phyloP scores from a whole-genome alignment of 2,888 invertebrate genomes.

The Ophioninae sp. region DNA sequence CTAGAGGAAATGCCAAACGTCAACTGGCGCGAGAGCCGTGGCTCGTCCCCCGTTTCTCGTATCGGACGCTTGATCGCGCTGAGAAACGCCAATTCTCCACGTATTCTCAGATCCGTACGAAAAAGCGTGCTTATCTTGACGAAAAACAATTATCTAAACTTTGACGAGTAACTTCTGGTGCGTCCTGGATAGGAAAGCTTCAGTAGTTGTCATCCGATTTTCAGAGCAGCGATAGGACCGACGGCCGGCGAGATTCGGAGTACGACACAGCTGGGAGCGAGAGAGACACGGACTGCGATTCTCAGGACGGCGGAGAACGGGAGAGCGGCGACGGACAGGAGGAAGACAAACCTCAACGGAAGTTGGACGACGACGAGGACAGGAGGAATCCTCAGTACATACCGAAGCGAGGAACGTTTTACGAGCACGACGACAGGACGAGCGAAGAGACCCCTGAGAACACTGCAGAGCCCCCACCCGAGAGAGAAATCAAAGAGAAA shows the following conservation, averaged over 20 bases:
- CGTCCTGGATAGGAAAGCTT: neutral
- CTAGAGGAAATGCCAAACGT: slow-evolving; percentile 38
- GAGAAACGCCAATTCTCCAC: slow-evolving; percentile 42
- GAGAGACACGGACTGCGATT: slow-evolving; percentile 74
- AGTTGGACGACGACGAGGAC: slow-evolving; percentile 96
- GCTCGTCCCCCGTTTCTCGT: slow-evolving; percentile 50
- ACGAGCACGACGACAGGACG: slow-evolving; percentile 97
- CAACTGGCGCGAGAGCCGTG: slow-evolving; percentile 46
- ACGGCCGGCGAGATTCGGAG: slow-evolving; percentile 77
- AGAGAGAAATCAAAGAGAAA: slow-evolving; percentile 79
- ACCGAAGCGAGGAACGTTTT: slow-evolving; percentile 97
- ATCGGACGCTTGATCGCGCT: slow-evolving; percentile 52
- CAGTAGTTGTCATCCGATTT: slow-evolving; percentile 28
- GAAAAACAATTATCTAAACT: neutral
- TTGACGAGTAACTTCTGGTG: neutral
- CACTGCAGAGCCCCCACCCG: slow-evolving; percentile 71
- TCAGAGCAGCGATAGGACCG: slow-evolving; percentile 77
- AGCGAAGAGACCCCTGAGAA: slow-evolving; percentile 83
- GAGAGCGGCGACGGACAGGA: slow-evolving; percentile 81
- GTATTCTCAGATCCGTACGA: slow-evolving; percentile 28
- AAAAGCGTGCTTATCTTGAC: neutral
- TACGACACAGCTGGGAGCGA: slow-evolving; percentile 77
- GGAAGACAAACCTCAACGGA: slow-evolving; percentile 84
- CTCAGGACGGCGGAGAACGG: slow-evolving; percentile 77
- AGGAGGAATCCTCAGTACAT: slow-evolving; percentile 98